Percentiles rank a stretch among this genome's conserved stretches.
These are phyloP conservation scores for Tenthredo notha DNA, from an alignment of 2,888 invertebrate genomes.

Conservation along the genomic window DNA sequence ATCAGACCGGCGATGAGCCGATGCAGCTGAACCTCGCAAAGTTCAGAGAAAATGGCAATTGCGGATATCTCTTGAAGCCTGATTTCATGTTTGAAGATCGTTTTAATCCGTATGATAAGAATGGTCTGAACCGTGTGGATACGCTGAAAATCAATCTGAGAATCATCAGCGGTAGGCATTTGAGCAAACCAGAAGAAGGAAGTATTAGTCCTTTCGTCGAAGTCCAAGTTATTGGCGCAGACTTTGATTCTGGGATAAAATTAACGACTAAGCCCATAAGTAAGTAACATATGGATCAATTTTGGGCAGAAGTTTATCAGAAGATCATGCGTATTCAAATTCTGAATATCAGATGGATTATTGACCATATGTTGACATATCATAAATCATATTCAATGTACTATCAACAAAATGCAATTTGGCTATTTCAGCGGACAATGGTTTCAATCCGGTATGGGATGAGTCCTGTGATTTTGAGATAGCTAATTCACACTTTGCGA, in stretches of 20 bases:
- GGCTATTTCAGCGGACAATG: slow-evolving; percentile 88
- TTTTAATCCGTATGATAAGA: slow-evolving; percentile 89
- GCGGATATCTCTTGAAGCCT: slow-evolving; percentile 96
- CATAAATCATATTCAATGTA: background rate
- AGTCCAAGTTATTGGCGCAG: slow-evolving; percentile 94
- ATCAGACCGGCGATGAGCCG: slow-evolving; percentile 96
- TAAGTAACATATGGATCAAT: slow-evolving; percentile 77
- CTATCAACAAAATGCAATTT: slow-evolving; percentile 47
- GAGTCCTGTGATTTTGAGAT: slow-evolving; percentile 91
- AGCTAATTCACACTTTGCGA: slow-evolving; percentile 89
- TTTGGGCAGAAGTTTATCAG: background rate
- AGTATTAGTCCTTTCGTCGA: slow-evolving; percentile 95
- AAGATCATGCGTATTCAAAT: background rate
- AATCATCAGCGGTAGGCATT: slow-evolving; percentile 94
- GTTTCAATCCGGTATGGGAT: slow-evolving; percentile 96
- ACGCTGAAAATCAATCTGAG: slow-evolving; percentile 85
- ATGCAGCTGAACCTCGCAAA: slow-evolving; percentile 98
- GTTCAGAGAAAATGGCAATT: slow-evolving; percentile 94
- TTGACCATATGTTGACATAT: slow-evolving; percentile 23
- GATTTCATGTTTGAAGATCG: slow-evolving; percentile 91
- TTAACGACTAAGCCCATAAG: slow-evolving; percentile 91
- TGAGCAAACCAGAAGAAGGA: slow-evolving; percentile 90
- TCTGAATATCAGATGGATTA: background rate
- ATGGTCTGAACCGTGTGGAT: slow-evolving; percentile 81
- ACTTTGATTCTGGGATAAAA: slow-evolving; percentile 91